Base-by-base conservation (phyloP, 2,888 invertebrate species). In the Cephonodes hylas region DNA sequence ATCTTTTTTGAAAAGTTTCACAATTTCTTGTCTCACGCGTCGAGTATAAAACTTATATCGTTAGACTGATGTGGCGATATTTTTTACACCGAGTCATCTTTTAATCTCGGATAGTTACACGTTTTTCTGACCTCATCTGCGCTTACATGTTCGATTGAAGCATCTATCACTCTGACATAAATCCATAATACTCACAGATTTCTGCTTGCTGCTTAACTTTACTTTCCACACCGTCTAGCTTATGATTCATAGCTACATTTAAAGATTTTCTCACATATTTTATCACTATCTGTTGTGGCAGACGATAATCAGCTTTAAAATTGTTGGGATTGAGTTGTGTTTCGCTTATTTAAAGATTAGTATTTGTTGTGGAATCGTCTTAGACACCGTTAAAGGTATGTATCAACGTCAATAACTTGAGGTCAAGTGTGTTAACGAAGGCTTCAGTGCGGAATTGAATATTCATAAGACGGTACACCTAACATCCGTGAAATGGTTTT, bases 401-500 rank as follows among this genome's bases (percentile, higher is more conserved):
- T 76, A 81, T 85, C 84, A 82, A 75, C 69, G 77, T 78, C 83
- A 80, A 77, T 74, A 72, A 65, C 64, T 70, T 67, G 67, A 73
- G 80, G 80, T 75, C 79, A 79, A 73, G 71, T 77, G 76, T 76
- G 72, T 76, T 83, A 84, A 84, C 81, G 83, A 83, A 83, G 77
- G 68, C 78, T 75, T 77, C 70, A 74, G 59, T 64, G 68, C 65
- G 64, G 70, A 68, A 72, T 69, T 71, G 72, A 76, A 79, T 80
- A 77, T 76, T 78, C 74, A 75, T 73, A 71, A 74, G 72, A 67
- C 67, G 68, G 42, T 63, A 67, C 63, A 65, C 67, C 69, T 76
- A 79, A 84, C 74, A 76, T 66, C 75, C 81, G 73, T 83, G 79
- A 81, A 80, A 84, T 83, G 76, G 57, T 68, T 69, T 66, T 67